A percentile compares a stretch with the other conserved stretches of the same genome.
These are phyloP conservation scores for Pyrocephalus nanus DNA, from an alignment of 2,797 vertebrate genomes.

Conservation along the genomic window DNA sequence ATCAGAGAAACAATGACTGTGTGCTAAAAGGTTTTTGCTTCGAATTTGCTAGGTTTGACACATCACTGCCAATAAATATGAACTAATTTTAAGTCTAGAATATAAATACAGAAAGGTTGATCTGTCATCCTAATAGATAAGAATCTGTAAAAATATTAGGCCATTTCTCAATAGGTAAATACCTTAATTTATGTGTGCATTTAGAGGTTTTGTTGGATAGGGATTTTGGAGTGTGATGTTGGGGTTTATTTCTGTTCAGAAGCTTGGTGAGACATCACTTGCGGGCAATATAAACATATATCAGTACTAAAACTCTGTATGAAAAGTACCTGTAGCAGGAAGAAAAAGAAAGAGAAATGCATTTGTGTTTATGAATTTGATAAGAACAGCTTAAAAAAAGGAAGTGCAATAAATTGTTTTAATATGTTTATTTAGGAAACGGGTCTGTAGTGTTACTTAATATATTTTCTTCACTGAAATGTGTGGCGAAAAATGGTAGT, in stretches of 20 bases:
- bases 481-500: neutral
- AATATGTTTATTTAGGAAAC: neutral
- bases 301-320: neutral
- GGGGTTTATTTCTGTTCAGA: neutral
- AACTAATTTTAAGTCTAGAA: neutral
- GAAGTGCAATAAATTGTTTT: neutral
- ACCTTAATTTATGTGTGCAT: neutral
- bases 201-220: neutral
- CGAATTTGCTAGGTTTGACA: rapidly evolving
- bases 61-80: neutral
- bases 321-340: neutral
- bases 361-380: neutral
- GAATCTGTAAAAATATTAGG: neutral
- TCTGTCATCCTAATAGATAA: neutral
- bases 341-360: neutral
- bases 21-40: neutral
- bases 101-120: neutral
- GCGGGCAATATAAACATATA: neutral
- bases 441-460: neutral
- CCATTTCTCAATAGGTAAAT: neutral
- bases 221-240: rapidly evolving
- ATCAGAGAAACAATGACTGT: neutral
- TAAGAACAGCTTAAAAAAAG: neutral
- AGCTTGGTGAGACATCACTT: neutral
- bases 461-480: neutral